Base-by-base conservation (phyloP, 1,140 invertebrate genomes). In the Sinella curviseta region DNA sequence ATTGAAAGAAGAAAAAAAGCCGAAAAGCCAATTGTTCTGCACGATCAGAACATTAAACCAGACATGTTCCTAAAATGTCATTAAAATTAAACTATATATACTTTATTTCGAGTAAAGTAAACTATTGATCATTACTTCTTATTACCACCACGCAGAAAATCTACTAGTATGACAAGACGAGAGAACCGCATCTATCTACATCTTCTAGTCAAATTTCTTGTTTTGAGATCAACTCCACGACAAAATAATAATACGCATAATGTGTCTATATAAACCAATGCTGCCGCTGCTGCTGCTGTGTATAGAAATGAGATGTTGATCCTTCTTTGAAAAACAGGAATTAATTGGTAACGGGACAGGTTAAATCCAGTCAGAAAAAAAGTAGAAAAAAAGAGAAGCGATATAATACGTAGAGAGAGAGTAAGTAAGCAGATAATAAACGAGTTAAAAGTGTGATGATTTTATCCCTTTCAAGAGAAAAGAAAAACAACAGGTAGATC, bases 11-110 rank as follows among this genome's bases (percentile, higher is more conserved):
- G n/a, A n/a, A n/a, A 26, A 60, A 60, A 26, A 17, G 55, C 55
- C 24, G 55, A 60, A 60, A 60, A 60, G n/a, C 12, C 55, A 24
- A 60, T 60, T 24, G 55, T 60, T 60, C 55, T 60, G 55, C 55
- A 60, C 55, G 55, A 60, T 14, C 55, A 60, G 8, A 48, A 60
- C 55, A 60, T 14, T 60, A 60, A 60, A 60, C 14, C 55, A n/a
- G 55, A 60, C 55, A 14, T 60, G 55, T 60, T 24, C 55, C 24
- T 60, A 14, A 60, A 60, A 24, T 60, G 55, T 60, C 55, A 60
- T 60, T 60, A 60, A 60, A 60, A 60, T 60, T 60, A 60, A 60
- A 60, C 55, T 24, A 60, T 60, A n/a, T n/a, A n/a, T 60, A 24
- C n/a, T 17, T 14, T 24, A 60, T 4, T 24, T 17, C 55, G 3